Conservation (phyloP, 2,888 invertebrate species). For the Polyploca ridens region DNA sequence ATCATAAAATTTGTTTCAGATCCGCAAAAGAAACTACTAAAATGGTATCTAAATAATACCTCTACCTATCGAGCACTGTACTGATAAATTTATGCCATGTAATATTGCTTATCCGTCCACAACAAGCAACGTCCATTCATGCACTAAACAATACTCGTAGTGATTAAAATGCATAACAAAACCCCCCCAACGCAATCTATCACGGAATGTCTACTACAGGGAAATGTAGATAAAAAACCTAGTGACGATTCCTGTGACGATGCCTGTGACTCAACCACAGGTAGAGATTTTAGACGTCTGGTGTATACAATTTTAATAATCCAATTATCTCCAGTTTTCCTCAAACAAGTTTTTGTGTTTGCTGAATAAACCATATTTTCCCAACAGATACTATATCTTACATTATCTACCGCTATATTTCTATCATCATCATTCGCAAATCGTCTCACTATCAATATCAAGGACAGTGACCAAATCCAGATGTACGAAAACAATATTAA, state of each 20-base stretch:
- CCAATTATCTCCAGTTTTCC: neutral
- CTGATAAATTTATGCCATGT: conserved; percentile 25
- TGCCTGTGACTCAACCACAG: conserved; percentile 45
- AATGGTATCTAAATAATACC: neutral
- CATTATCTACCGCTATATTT: neutral
- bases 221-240: conserved; percentile 52
- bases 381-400: neutral
- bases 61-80: conserved; percentile 15
- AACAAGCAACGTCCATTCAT: conserved; percentile 49
- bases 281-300: conserved; percentile 14
- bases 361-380: neutral
- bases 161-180: conserved; percentile 54
- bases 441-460: neutral
- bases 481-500: neutral
- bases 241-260: conserved; percentile 49
- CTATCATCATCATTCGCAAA: neutral
- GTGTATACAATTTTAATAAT: neutral
- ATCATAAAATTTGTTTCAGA: conserved; percentile 21
- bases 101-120: conserved; percentile 37
- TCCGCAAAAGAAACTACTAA: conserved; percentile 21
- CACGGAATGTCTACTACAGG: conserved; percentile 49
- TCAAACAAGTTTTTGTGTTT: neutral
- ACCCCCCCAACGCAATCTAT: conserved; percentile 46
- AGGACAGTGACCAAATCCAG: neutral
- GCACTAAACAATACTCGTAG: conserved; percentile 48